Conservation (phyloP, 92 coral and sea anemone genomes). For the Porites lobata region DNA sequence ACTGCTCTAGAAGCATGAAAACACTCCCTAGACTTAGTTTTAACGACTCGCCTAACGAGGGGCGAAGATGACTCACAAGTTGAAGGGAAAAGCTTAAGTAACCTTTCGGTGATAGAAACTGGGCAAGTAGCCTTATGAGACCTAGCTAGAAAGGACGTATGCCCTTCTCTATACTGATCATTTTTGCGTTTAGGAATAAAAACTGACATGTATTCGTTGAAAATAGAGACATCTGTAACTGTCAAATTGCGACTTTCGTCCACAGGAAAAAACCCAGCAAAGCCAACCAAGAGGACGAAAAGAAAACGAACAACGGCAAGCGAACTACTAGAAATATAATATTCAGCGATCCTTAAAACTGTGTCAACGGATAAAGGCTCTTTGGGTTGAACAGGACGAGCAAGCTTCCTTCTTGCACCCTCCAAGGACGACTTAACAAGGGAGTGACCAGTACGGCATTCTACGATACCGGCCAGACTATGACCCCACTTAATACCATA, state of each 20-base stretch:
- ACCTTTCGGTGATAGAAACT: background rate
- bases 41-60: slow-evolving; percentile 46
- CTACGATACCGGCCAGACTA: too few relatives aligned
- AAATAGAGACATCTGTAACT: background rate
- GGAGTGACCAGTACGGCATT: slow-evolving; percentile 55
- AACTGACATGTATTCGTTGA: background rate
- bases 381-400: slow-evolving; percentile 67
- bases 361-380: slow-evolving; percentile 65
- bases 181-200: background rate
- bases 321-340: slow-evolving; percentile 29
- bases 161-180: slow-evolving; percentile 12
- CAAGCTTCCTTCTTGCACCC: slow-evolving; percentile 66
- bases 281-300: slow-evolving; percentile 32
- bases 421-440: slow-evolving; percentile 59
- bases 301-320: slow-evolving; percentile 69
- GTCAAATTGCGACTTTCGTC: background rate
- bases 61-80: background rate
- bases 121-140: background rate
- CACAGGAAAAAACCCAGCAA: background rate
- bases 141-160: background rate
- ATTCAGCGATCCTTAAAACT: slow-evolving; percentile 49
- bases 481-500: too few relatives aligned
- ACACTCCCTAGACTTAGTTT: slow-evolving; percentile 30
- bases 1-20: slow-evolving; percentile 34
- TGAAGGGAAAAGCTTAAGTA: background rate